Percentiles rank a stretch among this genome's conserved stretches.
These are phyloP conservation scores for Sesamia nonagrioides DNA, from an alignment of 1,140 invertebrate species.

Conservation along the genomic window DNA sequence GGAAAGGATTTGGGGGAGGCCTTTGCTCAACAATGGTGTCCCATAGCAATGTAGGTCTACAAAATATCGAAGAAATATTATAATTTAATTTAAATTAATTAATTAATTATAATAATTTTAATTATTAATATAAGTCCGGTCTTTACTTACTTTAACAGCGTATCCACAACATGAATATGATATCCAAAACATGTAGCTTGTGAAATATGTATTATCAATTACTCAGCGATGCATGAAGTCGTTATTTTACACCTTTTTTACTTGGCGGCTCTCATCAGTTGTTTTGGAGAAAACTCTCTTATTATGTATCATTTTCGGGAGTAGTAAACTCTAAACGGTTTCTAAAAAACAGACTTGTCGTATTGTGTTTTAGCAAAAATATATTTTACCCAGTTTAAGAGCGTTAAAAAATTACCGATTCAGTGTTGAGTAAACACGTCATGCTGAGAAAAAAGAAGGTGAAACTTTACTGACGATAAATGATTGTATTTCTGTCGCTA, in stretches of 20 bases:
- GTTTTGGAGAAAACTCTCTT: conserved; percentile 31
- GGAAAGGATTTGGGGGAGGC: too few species aligned
- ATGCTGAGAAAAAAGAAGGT: too few species aligned
- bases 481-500: too few species aligned
- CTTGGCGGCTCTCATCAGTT: conserved; percentile 4
- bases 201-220: conserved; percentile 19
- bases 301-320: conserved; percentile 20
- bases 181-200: conserved; percentile 7
- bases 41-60: too few species aligned
- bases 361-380: background rate
- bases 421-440: too few species aligned
- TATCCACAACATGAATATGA: too few species aligned
- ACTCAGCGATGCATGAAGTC: conserved; percentile 25
- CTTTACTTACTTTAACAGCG: conserved; percentile 9
- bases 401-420: background rate
- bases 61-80: too few species aligned
- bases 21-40: too few species aligned
- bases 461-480: too few species aligned
- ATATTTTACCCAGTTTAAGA: background rate
- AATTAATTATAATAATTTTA: too few species aligned
- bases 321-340: conserved; percentile 16
- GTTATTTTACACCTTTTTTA: conserved; percentile 35
- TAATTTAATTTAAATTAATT: too few species aligned
- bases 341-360: background rate
- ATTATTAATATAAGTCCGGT: too few species aligned